phyloP scores from a whole-genome alignment of 2,888 invertebrate genomes.

The Diarsia dahlii region DNA sequence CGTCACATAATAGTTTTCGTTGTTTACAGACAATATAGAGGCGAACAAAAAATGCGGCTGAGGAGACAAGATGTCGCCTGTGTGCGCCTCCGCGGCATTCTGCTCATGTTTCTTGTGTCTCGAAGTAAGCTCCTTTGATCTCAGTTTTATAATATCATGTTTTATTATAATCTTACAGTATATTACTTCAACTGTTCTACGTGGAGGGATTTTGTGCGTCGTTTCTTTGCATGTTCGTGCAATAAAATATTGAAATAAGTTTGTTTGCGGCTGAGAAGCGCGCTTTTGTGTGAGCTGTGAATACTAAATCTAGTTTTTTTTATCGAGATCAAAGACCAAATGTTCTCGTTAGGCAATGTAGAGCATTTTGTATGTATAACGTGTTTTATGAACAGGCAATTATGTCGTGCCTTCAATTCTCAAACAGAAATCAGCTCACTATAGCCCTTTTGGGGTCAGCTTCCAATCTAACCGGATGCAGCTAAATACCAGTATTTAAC shows the following conservation, averaged over 20 bases:
- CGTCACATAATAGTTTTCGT: constrained; percentile 47
- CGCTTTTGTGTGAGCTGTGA: constrained; percentile 30
- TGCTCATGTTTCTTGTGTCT: constrained; percentile 35
- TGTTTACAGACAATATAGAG: constrained; percentile 51
- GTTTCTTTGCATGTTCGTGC: constrained; percentile 33
- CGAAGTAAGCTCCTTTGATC: constrained; percentile 43
- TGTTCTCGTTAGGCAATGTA: constrained; percentile 7
- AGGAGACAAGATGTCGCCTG: constrained; percentile 41
- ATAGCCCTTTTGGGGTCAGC: no score
- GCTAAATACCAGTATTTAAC: no score
- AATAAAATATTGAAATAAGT: constrained; percentile 60
- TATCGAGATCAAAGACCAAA: background rate
- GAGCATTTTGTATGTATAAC: constrained; percentile 1
- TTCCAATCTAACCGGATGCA: no score
- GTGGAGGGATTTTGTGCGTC: constrained; percentile 39
- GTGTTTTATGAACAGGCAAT: constrained; percentile 19
- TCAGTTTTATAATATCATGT: constrained; percentile 49
- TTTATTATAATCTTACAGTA: constrained; percentile 57
- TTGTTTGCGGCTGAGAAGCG: constrained; percentile 22
- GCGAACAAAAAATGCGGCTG: constrained; percentile 46
- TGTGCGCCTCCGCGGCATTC: constrained; percentile 26
- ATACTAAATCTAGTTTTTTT: constrained; percentile 37
- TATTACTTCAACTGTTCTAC: constrained; percentile 50
- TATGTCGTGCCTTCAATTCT: background rate
- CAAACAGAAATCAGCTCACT: background rate